Evolutionary conservation across 2,113 vertebrate species (phyloP), one percentile per base, ranked within the genome.

Genomic region (Apteryx owenii): DNA sequence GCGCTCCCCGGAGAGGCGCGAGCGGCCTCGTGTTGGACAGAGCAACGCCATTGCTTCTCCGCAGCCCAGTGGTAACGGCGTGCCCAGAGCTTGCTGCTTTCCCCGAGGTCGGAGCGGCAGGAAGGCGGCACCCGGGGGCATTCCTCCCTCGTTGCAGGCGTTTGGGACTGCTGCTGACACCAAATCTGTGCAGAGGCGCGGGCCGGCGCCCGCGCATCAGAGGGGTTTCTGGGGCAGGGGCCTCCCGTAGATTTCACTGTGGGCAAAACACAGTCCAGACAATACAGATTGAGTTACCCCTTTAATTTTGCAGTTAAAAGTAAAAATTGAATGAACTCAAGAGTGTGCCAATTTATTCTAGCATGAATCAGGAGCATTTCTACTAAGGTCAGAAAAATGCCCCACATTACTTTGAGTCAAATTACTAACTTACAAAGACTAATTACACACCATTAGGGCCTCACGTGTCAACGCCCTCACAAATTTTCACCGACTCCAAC

Each of bases 201-300:
- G 62, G 8, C 33, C 16, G 50, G 9, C 17, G 91, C 54, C 69
- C 33, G 31, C 0, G 0, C 48, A 20, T 31, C 1, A 0, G 23
- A 87, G 42, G 10, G 15, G 53, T 53, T 17, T 65, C 48, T 0
- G 0, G 71, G 77, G 31, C 65, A 86, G 53, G 26, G 36, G 36
- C 85, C 20, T 85, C 40, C n/a, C 16, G 42, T 0, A 50, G 50
- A 53, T 72, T 48, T 77, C 36, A 15, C 69, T 70, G 73, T 58
- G 44, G 53, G 44, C 54, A 90, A 89, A 79, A 77, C 36, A 54
- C 36, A 87, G 22, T 44, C 26, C 33, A 81, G 46, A 6, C 14
- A 10, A 16, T 66, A 68, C 73, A 80, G 9, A 46, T 1, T 69
- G 44, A 76, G 26, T 79, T 79, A 33, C 3, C 8, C 13, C 38